Evolutionary conservation across 2,888 invertebrate genomes (phyloP), one percentile per base, ranked within the genome.

Genomic region (Nemurella pictetii): DNA sequence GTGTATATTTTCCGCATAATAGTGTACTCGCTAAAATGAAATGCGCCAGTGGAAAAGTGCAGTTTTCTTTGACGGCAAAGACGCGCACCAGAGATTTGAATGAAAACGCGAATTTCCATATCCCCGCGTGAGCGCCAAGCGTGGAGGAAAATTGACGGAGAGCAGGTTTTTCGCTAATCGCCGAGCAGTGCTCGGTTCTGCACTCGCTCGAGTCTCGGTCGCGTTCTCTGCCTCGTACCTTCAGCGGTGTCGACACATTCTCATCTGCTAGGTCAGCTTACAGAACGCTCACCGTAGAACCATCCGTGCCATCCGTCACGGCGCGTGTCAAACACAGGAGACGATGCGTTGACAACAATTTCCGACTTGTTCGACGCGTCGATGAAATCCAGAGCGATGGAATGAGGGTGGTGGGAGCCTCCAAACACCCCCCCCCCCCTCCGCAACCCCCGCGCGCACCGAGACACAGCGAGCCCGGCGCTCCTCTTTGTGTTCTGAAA

Each of bases 271-370:
- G 0, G n/a, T 3, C 30, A 20, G 12, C 29, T 77, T 32, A 75
- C 9, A 25, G 75, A 9, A 26, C 80, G 32, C 25, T 26, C 28
- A 82, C 55, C n/a, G 82, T 82, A 72, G 82, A 36, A 72, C 27
- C 82, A 72, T 27, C 72, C 55, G 82, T 27, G 27, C 82, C 27
- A 82, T 82, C 55, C 82, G 72, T 82, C 82, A 82, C 55, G 15
- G 55, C 2, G 55, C 55, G 72, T 36, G 82, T 82, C 82, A 82
- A 72, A 82, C 29, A 55, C 82, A 82, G 82, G 82, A 82, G 55
- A 55, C 82, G 82, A 55, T 26, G 55, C 82, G 27, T 20, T 72
- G 82, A 82, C 82, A 82, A 82, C 82, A 28, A 55, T 82, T 82
- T 82, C 82, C 82, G 72, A 72, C 27, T 12, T 36, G 72, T 7